A percentile compares a stretch with the other conserved stretches of the same genome.
These are phyloP conservation scores for Epinephelus moara DNA, from an alignment of 2,113 vertebrate species.

Conservation along the genomic window DNA sequence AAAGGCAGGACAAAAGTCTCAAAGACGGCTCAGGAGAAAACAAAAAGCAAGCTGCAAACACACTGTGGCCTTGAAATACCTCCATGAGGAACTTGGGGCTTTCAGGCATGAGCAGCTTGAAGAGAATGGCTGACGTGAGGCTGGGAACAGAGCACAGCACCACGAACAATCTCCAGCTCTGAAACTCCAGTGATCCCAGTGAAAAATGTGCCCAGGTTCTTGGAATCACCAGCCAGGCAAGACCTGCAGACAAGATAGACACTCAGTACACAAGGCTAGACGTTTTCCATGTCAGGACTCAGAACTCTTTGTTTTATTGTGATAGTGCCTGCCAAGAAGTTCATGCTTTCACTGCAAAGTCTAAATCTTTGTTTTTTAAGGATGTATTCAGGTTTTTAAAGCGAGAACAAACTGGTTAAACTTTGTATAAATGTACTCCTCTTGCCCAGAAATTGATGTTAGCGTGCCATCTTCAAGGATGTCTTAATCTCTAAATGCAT, in stretches of 20 bases:
- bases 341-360: neutral
- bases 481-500: too few relatives aligned
- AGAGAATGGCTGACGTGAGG: slow-evolving; percentile 81
- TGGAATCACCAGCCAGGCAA: slow-evolving; percentile 86
- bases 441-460: too few relatives aligned
- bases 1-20: neutral
- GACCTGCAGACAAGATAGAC: slow-evolving; percentile 62
- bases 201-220: slow-evolving; percentile 65
- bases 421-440: neutral
- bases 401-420: neutral
- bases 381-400: neutral
- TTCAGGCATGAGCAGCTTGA: slow-evolving; percentile 81
- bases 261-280: neutral
- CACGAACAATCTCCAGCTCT: slow-evolving; percentile 86
- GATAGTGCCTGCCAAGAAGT: neutral
- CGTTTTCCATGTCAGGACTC: neutral
- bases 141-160: slow-evolving; percentile 84
- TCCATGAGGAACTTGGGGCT: slow-evolving; percentile 88
- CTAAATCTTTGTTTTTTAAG: neutral
- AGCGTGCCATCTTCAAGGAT: too few relatives aligned
- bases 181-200: slow-evolving; percentile 70
- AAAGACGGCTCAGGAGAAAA: neutral
- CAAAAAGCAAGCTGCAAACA: neutral
- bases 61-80: slow-evolving; percentile 45
- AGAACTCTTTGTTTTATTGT: neutral